Evolutionary conservation across 2,797 vertebrate genomes (phyloP).

Genomic region (Gymnodraco acuticeps): DNA sequence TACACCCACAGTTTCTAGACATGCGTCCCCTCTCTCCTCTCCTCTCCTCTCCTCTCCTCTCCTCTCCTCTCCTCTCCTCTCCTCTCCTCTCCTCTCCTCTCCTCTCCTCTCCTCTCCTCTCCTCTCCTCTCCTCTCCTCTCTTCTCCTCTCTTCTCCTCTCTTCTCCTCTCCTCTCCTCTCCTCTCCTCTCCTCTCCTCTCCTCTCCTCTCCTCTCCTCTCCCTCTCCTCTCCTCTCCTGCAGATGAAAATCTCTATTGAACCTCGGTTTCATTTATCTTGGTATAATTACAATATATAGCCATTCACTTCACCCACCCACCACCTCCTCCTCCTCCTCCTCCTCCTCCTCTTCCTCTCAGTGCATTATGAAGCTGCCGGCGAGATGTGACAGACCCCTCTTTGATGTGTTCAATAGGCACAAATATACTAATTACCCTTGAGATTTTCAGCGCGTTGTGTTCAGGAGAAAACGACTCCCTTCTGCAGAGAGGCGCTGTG

Average conservation of each 20-base stretch:
- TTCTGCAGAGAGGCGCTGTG: constrained; percentile 24
- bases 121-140: too few species aligned
- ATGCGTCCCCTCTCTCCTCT: too few species aligned
- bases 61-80: too few species aligned
- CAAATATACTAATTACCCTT: constrained; percentile 75
- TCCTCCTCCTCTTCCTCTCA: neutral
- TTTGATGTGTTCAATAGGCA: constrained; percentile 72
- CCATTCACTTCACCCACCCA: constrained; percentile 53
- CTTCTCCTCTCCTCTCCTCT: too few species aligned
- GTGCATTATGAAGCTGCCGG: constrained; percentile 54
- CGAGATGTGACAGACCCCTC: constrained; percentile 62
- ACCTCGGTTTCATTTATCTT: constrained; percentile 48
- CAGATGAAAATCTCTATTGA: constrained; percentile 66
- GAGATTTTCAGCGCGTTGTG: constrained; percentile 62
- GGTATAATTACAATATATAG: constrained; percentile 62
- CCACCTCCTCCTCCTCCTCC: constrained; percentile 8
- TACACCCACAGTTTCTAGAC: constrained; percentile 69
- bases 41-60: too few species aligned
- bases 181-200: too few species aligned
- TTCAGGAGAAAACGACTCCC: constrained; percentile 42
- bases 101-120: too few species aligned
- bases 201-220: constrained; percentile 28
- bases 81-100: too few species aligned
- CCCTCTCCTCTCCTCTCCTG: neutral
- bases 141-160: too few species aligned